Evolutionary conservation across 1,140 invertebrate genomes (phyloP).

Genomic region (Orussus abietinus): DNA sequence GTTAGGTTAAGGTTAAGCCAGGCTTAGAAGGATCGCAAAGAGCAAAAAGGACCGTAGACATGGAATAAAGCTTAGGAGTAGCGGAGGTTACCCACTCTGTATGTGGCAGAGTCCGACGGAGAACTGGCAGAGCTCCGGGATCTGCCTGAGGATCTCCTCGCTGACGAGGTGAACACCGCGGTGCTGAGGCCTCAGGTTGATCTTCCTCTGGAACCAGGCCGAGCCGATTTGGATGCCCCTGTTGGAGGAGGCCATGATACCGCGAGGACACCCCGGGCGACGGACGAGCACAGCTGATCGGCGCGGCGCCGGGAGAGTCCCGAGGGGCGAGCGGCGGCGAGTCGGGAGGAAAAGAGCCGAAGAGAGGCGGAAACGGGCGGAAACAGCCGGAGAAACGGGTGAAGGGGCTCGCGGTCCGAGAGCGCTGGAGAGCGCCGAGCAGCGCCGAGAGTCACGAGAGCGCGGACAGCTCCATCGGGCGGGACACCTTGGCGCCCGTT

Average conservation of each 20-base stretch:
- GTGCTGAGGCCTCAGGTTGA: conserved; percentile 90
- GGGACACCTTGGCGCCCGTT: conserved; percentile 19
- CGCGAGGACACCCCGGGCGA: not conserved
- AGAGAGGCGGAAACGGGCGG: not conserved
- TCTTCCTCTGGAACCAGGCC: conserved; percentile 95
- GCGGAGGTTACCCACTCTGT: conserved; percentile 76
- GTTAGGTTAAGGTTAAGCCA: too few relatives aligned
- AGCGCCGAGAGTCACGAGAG: conserved; percentile 15
- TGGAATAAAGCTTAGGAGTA: too few relatives aligned
- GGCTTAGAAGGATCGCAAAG: too few relatives aligned
- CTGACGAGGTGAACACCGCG: conserved; percentile 92
- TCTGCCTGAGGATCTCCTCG: conserved; percentile 88
- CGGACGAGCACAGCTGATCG: not conserved
- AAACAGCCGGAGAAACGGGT: too few relatives aligned
- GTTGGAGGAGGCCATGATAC: conserved; percentile 80
- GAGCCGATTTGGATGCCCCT: conserved; percentile 87
- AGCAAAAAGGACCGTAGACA: too few relatives aligned
- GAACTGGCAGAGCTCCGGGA: conserved; percentile 90
- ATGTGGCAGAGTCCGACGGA: conserved; percentile 91
- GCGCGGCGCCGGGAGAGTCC: not conserved
- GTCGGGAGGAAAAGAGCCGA: not conserved
- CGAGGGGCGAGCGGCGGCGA: not conserved
- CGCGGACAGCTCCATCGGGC: conserved; percentile 20
- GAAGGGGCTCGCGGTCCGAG: too few relatives aligned
- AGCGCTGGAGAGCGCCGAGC: not conserved